Evolutionary conservation across 2,797 vertebrate species (phyloP).

Genomic region (Sebastes elongatus): DNA sequence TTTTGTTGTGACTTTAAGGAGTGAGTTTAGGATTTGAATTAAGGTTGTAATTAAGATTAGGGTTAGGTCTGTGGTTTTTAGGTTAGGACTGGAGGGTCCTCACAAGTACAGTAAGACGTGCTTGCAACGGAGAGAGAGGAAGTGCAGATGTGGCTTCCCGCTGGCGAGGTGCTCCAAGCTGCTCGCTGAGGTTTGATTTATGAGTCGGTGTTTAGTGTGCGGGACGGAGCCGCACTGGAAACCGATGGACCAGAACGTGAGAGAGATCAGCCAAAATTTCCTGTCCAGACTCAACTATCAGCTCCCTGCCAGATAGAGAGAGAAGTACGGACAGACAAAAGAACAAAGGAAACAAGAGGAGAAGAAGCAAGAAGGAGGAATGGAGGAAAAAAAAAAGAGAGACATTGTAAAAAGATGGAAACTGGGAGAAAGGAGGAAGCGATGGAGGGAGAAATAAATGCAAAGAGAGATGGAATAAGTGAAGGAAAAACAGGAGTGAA

Average conservation of each 20-base stretch:
- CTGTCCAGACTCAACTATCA: slow-evolving; percentile 36
- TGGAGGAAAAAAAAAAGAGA: not conserved
- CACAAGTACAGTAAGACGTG: not conserved
- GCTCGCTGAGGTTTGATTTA: slow-evolving; percentile 66
- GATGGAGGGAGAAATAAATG: not conserved
- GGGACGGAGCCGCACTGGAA: slow-evolving; percentile 45
- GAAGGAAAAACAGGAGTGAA: not conserved
- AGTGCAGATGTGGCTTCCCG: slow-evolving; percentile 36
- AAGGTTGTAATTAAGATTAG: slow-evolving; percentile 1
- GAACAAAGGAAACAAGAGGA: not conserved
- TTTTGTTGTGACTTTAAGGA: not conserved
- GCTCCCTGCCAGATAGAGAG: slow-evolving; percentile 15
- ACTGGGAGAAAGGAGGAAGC: not conserved
- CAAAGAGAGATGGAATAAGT: not conserved
- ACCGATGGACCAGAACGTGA: slow-evolving; percentile 45
- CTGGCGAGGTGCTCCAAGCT: slow-evolving; percentile 25
- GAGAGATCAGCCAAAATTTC: slow-evolving; percentile 58
- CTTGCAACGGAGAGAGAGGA: not conserved
- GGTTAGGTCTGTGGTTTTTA: not conserved
- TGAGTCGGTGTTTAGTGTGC: slow-evolving; percentile 43
- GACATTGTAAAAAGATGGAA: not conserved
- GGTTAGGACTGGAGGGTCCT: slow-evolving; percentile 11
- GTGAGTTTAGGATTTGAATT: not conserved
- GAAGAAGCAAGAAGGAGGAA: not conserved
- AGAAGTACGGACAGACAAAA: not conserved